Evolutionary conservation across 1,140 invertebrate genomes (phyloP).

Genomic region (Lanistes nyassanus): DNA sequence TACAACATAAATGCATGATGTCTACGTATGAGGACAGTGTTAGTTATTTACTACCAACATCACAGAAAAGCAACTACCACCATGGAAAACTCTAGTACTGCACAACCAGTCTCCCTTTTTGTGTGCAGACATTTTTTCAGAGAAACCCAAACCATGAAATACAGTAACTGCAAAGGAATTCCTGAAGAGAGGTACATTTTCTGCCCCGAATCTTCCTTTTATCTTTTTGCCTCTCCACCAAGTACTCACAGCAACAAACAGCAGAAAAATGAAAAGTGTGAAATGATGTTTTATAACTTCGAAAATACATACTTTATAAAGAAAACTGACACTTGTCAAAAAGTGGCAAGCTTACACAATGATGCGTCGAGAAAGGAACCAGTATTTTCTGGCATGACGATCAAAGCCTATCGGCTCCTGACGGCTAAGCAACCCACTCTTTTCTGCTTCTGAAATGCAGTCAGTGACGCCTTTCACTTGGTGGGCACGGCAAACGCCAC

Average conservation of each 20-base stretch:
- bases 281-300: neutral
- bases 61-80: too few relatives aligned
- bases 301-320: neutral
- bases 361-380: slow-evolving; percentile 91
- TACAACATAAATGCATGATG: neutral
- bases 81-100: too few relatives aligned
- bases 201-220: too few relatives aligned
- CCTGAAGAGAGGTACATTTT: too few relatives aligned
- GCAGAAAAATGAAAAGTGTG: neutral
- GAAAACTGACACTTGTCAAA: neutral
- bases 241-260: too few relatives aligned
- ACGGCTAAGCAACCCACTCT: slow-evolving; percentile 87
- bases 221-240: too few relatives aligned
- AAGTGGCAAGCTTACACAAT: slow-evolving; percentile 82
- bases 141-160: too few relatives aligned
- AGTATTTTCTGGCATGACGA: slow-evolving; percentile 94
- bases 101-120: too few relatives aligned
- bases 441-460: slow-evolving; percentile 90
- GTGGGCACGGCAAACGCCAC: slow-evolving; percentile 90
- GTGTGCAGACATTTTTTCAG: too few relatives aligned
- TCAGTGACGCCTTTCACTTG: slow-evolving; percentile 89
- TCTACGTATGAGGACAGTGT: neutral
- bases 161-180: too few relatives aligned
- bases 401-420: slow-evolving; percentile 95
- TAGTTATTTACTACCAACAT: too few relatives aligned